Evolutionary conservation across 2,113 vertebrate species (phyloP), one percentile per base, ranked within the genome.

Genomic region (Eira barbara): DNA sequence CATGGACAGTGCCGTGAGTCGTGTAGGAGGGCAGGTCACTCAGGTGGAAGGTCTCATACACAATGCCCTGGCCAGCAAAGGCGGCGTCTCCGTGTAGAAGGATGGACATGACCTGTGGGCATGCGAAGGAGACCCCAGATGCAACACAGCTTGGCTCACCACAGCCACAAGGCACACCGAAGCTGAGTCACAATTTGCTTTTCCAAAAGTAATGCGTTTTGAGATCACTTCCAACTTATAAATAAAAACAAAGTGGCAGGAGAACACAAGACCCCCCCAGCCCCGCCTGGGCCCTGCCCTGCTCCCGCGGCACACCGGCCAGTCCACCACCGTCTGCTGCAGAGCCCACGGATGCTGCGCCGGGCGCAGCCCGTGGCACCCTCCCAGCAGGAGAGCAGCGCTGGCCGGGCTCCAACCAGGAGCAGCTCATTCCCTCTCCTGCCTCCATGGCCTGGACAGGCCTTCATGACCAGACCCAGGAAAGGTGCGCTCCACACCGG

Each of bases 31-130:
- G 99, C 91, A 99, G 99, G 98, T 99, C 99, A 0, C 99, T 99
- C 98, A 99, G 98, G 97, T 99, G 99, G 97, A 99, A 99, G 0
- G 99, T 99, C 98, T 99, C 99, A 0, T 99, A 99, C 63, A 99
- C 99, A 0, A 99, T 99, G 8, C 99, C 99, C 97, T 99, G 99
- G 10, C 99, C 99, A 0, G 99, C 99, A 14, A 99, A 99, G 0
- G 99, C 99, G 1, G 99, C 99, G 0, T 99, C 99, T 8, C 99
- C 99, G 0, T 99, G 99, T 84, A 99, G 97, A 39, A 99, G 99
- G 91, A 99, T 98, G 59, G 99, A 99, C 99, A 99, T 99, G 95
- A 99, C 99, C 99, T 99, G 98, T 8, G 69, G 71, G 67, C 7
- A 14, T 0, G 18, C 23, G 73, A 89, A 95, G 47, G 2, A 78